Percentiles rank a stretch among this genome's conserved stretches.
Evolutionary conservation across 2,113 vertebrate species (phyloP).

Genomic region (Conger conger): DNA sequence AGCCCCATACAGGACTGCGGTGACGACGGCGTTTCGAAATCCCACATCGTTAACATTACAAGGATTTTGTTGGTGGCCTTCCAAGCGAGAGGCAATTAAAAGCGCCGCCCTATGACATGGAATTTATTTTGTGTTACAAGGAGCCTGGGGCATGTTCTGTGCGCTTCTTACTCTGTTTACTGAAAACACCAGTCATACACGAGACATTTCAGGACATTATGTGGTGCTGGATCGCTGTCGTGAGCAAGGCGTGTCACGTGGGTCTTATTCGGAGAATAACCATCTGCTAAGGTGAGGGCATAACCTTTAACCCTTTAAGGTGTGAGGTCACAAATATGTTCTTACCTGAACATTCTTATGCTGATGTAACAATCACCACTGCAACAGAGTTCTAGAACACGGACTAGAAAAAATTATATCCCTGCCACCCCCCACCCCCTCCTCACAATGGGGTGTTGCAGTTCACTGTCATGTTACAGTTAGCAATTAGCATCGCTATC

Average conservation of each 20-base stretch:
- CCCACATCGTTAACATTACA: constrained; percentile 40
- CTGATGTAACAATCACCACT: too few species aligned
- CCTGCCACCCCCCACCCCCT: neutral
- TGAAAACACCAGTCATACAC: constrained; percentile 21
- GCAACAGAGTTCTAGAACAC: too few species aligned
- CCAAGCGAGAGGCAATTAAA: constrained; percentile 17
- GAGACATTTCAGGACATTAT: neutral
- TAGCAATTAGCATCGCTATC: neutral
- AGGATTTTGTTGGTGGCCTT: constrained; percentile 46
- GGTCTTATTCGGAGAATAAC: neutral
- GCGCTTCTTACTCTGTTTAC: constrained; percentile 43
- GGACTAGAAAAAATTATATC: too few species aligned
- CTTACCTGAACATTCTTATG: too few species aligned
- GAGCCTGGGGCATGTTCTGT: constrained; percentile 55
- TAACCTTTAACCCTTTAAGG: too few species aligned
- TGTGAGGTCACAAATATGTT: too few species aligned
- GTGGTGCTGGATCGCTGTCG: neutral
- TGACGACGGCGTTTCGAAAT: neutral
- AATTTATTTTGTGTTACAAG: constrained; percentile 53
- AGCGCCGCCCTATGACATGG: constrained; percentile 50
- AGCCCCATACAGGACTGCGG: too few species aligned
- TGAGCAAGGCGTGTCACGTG: neutral
- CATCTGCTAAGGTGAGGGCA: too few species aligned
- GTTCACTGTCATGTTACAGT: neutral
- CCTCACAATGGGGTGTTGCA: neutral